Evolutionary conservation across 1,140 invertebrate species (phyloP).

Genomic region (Rhagoletis pomonella): DNA sequence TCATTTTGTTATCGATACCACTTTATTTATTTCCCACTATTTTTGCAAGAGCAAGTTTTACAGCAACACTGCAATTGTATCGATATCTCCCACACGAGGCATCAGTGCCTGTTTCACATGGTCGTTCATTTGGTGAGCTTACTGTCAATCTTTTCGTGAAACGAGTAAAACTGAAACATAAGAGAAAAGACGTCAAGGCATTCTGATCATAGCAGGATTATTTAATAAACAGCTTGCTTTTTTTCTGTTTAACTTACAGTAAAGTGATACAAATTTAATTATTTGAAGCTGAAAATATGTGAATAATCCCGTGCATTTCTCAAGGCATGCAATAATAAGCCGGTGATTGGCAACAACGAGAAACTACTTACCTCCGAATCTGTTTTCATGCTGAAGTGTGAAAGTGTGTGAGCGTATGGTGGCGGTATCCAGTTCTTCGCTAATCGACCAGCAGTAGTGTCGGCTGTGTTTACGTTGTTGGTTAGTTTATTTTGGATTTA

Average conservation of each 20-base stretch:
- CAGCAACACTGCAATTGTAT: neutral
- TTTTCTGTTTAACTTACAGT: neutral
- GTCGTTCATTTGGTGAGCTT: slow-evolving; percentile 18
- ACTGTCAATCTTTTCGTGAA: slow-evolving; percentile 47
- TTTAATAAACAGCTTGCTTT: neutral
- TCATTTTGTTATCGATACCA: neutral
- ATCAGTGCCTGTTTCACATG: neutral
- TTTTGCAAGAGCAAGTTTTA: neutral
- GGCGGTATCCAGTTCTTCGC: slow-evolving; percentile 4
- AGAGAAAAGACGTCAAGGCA: slow-evolving; percentile 53
- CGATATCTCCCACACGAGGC: slow-evolving; percentile 2
- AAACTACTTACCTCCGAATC: neutral
- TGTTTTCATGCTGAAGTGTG: slow-evolving; percentile 22
- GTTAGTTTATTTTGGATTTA: neutral
- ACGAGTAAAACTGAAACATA: slow-evolving; percentile 53
- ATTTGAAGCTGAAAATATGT: neutral
- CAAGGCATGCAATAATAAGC: neutral
- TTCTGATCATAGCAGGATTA: slow-evolving; percentile 49
- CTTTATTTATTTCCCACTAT: slow-evolving; percentile 2
- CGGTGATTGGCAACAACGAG: slow-evolving; percentile 8
- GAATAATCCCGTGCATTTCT: neutral
- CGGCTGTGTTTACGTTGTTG: neutral
- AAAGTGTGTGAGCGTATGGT: slow-evolving; percentile 22
- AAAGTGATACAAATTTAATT: neutral
- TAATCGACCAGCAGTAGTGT: slow-evolving; percentile 19